Base-by-base conservation (phyloP, 2,113 vertebrate genomes). In the Dicaeum eximium region DNA sequence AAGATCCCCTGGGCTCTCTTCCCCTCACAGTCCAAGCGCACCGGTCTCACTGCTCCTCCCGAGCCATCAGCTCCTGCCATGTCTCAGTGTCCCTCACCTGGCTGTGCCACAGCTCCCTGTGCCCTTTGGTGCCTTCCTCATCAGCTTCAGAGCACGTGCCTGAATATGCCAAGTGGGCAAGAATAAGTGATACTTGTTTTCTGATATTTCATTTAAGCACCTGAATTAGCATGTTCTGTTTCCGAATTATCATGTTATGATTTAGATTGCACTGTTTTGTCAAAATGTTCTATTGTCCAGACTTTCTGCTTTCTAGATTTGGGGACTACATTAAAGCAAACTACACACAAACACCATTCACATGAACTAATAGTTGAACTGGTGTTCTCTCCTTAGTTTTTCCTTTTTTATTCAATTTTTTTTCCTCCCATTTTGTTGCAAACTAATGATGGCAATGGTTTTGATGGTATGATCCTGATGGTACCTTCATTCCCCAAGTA, bases 21-120 rank as follows among this genome's bases (percentile, higher is more conserved):
- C 45, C 7, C 10, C 4, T 65, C 44, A 20, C 15, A 58, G 23
- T 20, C 33, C 33, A 51, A 24, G 4, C 0, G 1, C 2, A 3
- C 33, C 60, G 21, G 7, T 4, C 15, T 60, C 1, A 0, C 45
- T 45, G 1, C 10, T 53, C 51, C 53, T 66, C 38, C 24, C 1
- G 0, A n/a, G 33, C 45, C n/a, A 14, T 15, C 1, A 2, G 16
- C 7, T 60, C 28, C 38, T 81, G 60, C 33, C 0, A 0, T 20
- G 11, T 15, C 44, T 27, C 37, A 16, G 37, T 51, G 69, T 15
- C 53, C 77, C 69, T 58, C 33, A 13, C 13, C 86, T 15, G 53
- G 44, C 45, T 38, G 78, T 81, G 69, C 38, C 69, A 45, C 51
- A 51, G 69, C 4, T 74, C 45, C 38, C 77, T 30, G 33, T 30